Evolutionary conservation across 35 echinoderm and acorn worm genomes (phyloP), one percentile per base, ranked within the genome.

Genomic region (Holothuria glaberrima): DNA sequence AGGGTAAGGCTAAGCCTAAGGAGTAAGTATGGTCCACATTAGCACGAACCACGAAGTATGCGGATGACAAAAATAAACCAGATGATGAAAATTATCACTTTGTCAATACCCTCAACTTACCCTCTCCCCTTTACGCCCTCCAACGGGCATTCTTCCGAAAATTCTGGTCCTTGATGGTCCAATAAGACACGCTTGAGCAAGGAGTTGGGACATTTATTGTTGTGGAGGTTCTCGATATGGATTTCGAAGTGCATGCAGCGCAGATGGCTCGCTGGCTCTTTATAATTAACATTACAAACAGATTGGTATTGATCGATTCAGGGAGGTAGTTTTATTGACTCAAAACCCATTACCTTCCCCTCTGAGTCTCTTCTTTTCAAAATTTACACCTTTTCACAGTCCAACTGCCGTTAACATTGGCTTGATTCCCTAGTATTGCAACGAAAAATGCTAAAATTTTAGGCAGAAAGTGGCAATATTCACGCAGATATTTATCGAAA

Each of bases 301-400:
- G 3, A 61, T 61, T 61, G 58, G 58, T 61, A 61, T 61, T 61
- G 58, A 61, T 61, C 58, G 58, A 61, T 61, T 61, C 3, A 61
- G 16, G n/a, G 58, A 61, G 58, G 58, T 61, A 61, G n/a, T 61
- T 0, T 61, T 61, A 61, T 61, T 61, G 58, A 61, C 58, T 61
- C 58, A 61, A 61, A 61, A 61, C 0, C 3, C 58, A 18, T 61
- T 61, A 61, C 58, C 58, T 61, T 61, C n/a, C 58, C 58, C 58
- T 61, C 58, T n/a, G n/a, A 61, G 58, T 61, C 58, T 61, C n/a
- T 61, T 61, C 58, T 61, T 61, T 61, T 61, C 58, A 61, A 61
- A 61, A 61, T 61, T 61, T n/a, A 61, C 16, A 61, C 58, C 58
- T 61, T 61, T 61, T n/a, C 58, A 61, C 58, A 61, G 58, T 61